Conservation (phyloP, 2,113 vertebrate species). For the Thamnaconus septentrionalis region DNA sequence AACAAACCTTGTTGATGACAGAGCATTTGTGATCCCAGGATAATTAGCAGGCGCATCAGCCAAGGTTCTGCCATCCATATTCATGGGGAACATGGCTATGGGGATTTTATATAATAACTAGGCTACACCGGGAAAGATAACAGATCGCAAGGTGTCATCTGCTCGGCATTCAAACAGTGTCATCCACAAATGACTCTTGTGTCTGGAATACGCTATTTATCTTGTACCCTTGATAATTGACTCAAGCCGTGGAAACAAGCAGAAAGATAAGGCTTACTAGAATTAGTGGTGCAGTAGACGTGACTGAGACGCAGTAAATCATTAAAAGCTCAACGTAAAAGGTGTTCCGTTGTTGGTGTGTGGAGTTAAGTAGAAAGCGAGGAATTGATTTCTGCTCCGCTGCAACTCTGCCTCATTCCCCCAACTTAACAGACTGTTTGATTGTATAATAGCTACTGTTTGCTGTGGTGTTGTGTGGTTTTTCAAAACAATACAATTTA, state of each 20-base stretch:
- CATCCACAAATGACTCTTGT: not conserved
- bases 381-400: too few species aligned
- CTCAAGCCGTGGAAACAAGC: not conserved
- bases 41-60: conserved; percentile 18
- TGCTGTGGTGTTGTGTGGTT: too few species aligned
- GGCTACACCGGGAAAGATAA: not conserved
- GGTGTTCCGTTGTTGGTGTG: not conserved
- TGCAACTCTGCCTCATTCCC: too few species aligned
- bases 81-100: conserved; percentile 7
- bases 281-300: not conserved
- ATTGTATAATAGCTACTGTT: too few species aligned
- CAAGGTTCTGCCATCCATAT: conserved; percentile 8
- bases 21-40: not conserved
- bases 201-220: not conserved
- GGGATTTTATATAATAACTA: conserved; percentile 3
- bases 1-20: not conserved
- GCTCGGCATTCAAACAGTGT: not conserved
- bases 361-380: too few species aligned
- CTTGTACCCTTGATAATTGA: not conserved
- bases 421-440: too few species aligned
- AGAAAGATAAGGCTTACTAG: not conserved
- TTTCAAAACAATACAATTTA: too few species aligned
- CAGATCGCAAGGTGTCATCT: not conserved
- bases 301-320: not conserved
- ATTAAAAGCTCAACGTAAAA: not conserved